These are phyloP conservation scores for Clarias macrocephalus DNA, from an alignment of 2,113 vertebrate genomes.

Conservation along the genomic window DNA sequence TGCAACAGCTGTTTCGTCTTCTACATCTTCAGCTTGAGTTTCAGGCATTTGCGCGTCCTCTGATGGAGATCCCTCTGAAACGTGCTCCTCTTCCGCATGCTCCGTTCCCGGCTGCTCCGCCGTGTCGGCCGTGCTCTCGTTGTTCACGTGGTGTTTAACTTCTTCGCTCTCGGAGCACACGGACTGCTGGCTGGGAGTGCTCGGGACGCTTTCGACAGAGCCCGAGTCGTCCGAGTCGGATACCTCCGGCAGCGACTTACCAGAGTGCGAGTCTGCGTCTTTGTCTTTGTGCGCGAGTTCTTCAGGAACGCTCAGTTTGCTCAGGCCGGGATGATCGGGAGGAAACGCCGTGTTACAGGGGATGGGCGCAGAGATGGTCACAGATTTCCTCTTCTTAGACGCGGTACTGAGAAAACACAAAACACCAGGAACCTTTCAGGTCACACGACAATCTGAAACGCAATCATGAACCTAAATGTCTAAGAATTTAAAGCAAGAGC, in stretches of 20 bases:
- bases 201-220: constrained; percentile 37
- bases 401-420: constrained; percentile 59
- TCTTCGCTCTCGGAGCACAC: constrained; percentile 24
- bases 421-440: neutral
- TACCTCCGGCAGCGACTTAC: neutral
- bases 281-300: constrained; percentile 18
- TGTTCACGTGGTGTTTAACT: no score
- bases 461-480: no score
- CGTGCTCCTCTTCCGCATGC: neutral
- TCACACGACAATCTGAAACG: neutral
- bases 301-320: constrained; percentile 44
- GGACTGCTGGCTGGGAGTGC: constrained; percentile 30
- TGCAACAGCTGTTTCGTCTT: neutral
- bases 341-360: constrained; percentile 73
- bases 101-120: constrained; percentile 11
- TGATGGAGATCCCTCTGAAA: neutral
- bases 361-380: constrained; percentile 88
- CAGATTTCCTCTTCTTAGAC: constrained; percentile 78
- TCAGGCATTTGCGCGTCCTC: constrained; percentile 14
- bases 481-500: no score
- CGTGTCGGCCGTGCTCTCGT: neutral
- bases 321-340: constrained; percentile 25
- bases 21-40: neutral
- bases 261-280: constrained; percentile 8
- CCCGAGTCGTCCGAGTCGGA: constrained; percentile 30